Conservation (phyloP, 2,113 vertebrate species). For the Apodemus speciosus region DNA sequence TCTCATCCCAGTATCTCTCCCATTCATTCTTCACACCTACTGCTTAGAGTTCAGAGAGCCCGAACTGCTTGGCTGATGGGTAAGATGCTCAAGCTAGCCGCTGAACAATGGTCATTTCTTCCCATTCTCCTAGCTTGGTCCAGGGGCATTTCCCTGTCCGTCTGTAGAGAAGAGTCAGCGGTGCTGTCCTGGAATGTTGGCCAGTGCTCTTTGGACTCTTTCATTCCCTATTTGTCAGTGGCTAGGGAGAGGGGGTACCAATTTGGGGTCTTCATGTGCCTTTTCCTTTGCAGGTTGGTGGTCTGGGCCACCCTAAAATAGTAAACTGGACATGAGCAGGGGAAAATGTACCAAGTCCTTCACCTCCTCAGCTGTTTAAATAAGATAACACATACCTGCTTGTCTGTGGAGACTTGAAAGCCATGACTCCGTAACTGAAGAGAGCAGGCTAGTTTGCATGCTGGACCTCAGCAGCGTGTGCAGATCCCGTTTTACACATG, state of each 20-base stretch:
- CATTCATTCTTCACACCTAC: no score
- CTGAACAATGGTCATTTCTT: background rate
- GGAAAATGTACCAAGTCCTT: slow-evolving; percentile 19
- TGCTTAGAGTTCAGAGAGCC: slow-evolving; percentile 31
- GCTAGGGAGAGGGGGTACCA: background rate
- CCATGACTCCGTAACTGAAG: background rate
- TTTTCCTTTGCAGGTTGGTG: slow-evolving; percentile 76
- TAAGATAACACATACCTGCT: slow-evolving; percentile 45
- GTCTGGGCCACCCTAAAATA: slow-evolving; percentile 67
- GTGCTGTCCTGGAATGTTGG: background rate
- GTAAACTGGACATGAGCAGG: slow-evolving; percentile 59
- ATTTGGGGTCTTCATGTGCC: slow-evolving; percentile 65
- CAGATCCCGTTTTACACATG: background rate
- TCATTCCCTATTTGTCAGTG: background rate
- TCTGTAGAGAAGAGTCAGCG: background rate
- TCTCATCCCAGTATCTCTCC: background rate
- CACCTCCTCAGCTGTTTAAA: slow-evolving; percentile 24
- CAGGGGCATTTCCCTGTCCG: background rate
- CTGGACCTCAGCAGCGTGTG: background rate
- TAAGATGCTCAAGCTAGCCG: background rate
- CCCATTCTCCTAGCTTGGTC: background rate
- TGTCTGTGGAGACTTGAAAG: background rate
- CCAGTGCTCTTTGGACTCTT: background rate
- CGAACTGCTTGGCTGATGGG: slow-evolving; percentile 51
- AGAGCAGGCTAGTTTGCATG: background rate